Evolutionary conservation across 2,797 vertebrate genomes (phyloP), one percentile per base, ranked within the genome.

Genomic region (Anabacerthia variegaticeps): DNA sequence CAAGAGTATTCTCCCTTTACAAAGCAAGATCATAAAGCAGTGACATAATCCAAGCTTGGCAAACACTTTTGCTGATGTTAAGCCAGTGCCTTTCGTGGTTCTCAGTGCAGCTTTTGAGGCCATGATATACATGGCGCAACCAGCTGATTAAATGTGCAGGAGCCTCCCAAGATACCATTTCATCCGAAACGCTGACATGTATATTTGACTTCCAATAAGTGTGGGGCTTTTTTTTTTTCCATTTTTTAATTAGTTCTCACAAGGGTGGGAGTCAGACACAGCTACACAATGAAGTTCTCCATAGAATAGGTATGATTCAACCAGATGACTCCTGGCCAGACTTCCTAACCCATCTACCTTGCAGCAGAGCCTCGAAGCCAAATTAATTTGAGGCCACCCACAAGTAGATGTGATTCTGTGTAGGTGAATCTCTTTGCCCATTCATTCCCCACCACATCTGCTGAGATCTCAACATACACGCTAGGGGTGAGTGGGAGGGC

Each of bases 1-100:
- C 81, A 63, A 22, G 95, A 94, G 95, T 67, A 78, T 93, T 95
- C 96, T 96, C 94, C 92, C 87, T 96, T 95, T 96, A 82, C 91
- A 92, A 87, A 97, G 94, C 90, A 85, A 89, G 92, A 96, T 86
- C 93, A 94, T 97, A 94, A 97, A 97, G 96, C 85, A 41, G 89
- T 95, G 97, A 98, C 71, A 95, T 96, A 93, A 97, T 96, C 95
- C 85, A 34, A 72, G 85, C 90, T 96, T 93, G 94, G 97, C 97
- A 95, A 91, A 96, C 75, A 68, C 92, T 93, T 84, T 16, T 71
- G 85, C 96, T 97, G 96, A 96, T 92, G 92, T 78, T 66, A 85
- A 92, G 93, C 96, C 84, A 89, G 93, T 71, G 92, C 96, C 93
- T 96, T 92, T 88, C 52, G 30, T 73, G 92, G 93, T 74, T 87